These are phyloP conservation scores for Neodiprion lecontei DNA, from an alignment of 1,140 invertebrate genomes.

Conservation along the genomic window DNA sequence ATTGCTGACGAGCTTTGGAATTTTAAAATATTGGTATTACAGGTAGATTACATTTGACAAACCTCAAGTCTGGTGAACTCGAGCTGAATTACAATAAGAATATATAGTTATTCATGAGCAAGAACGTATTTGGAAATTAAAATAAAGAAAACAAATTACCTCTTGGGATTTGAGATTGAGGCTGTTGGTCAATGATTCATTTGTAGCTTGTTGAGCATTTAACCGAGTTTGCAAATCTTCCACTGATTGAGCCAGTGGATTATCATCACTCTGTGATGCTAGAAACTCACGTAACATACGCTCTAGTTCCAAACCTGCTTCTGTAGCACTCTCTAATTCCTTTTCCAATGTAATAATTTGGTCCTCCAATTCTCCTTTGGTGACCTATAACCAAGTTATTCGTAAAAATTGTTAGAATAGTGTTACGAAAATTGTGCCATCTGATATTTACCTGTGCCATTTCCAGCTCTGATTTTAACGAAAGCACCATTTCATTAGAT, in stretches of 20 bases:
- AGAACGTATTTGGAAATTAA: not conserved
- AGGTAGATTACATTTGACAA: conserved; percentile 25
- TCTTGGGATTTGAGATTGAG: conserved; percentile 60
- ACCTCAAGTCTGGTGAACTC: conserved; percentile 52
- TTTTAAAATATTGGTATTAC: too few relatives aligned
- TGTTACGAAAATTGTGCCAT: conserved; percentile 53
- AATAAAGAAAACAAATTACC: conserved; percentile 41
- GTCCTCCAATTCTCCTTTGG: conserved; percentile 62
- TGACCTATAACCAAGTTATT: conserved; percentile 45
- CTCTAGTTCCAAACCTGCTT: conserved; percentile 71
- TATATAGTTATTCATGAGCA: conserved; percentile 21
- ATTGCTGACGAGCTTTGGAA: too few relatives aligned
- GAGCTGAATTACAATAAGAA: conserved; percentile 41
- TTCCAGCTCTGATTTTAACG: conserved; percentile 54
- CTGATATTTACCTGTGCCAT: conserved; percentile 47
- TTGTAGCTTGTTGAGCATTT: conserved; percentile 66
- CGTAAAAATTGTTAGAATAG: conserved; percentile 47
- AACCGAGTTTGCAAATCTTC: conserved; percentile 69
- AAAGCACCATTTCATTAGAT: conserved; percentile 71
- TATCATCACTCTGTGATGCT: conserved; percentile 65
- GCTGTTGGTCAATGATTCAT: conserved; percentile 55
- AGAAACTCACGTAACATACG: conserved; percentile 71
- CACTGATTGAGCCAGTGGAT: conserved; percentile 66
- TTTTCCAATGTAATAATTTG: conserved; percentile 67
- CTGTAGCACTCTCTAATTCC: conserved; percentile 70